phyloP scores from a whole-genome alignment of 2,888 invertebrate species.

The Ecliptopera silaceata region DNA sequence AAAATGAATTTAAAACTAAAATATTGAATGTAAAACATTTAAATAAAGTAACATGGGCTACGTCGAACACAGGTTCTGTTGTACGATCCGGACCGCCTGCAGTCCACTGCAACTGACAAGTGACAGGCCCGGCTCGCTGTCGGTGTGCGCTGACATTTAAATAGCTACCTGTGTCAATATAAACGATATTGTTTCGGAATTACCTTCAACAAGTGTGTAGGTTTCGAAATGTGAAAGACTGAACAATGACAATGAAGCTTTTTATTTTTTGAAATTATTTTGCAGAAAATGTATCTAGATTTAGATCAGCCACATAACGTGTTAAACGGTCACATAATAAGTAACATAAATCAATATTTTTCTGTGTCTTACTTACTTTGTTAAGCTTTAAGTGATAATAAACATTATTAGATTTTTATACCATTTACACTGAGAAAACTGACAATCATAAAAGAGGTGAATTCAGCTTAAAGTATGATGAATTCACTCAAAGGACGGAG shows the following conservation, averaged over 20 bases:
- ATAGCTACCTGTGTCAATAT: slow-evolving; percentile 15
- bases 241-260: no score
- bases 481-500: no score
- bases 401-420: no score
- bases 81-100: slow-evolving; percentile 34
- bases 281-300: no score
- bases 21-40: slow-evolving; percentile 11
- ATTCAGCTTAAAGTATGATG: no score
- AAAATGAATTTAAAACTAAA: background rate
- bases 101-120: slow-evolving; percentile 36
- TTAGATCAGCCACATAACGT: no score
- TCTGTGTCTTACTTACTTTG: no score
- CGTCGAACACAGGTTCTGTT: slow-evolving; percentile 18
- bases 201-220: background rate
- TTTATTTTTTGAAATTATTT: background rate
- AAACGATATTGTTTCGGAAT: slow-evolving; percentile 5
- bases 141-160: slow-evolving; percentile 13
- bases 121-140: slow-evolving; percentile 15
- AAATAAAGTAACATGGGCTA: slow-evolving; percentile 16
- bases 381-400: no score
- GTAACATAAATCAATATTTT: no score
- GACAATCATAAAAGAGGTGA: no score
- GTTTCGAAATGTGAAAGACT: background rate
- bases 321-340: no score
- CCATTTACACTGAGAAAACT: no score